Evolutionary conservation across 2,797 vertebrate species (phyloP), one percentile per base, ranked within the genome.

Genomic region (Platyrinchus mystaceus): DNA sequence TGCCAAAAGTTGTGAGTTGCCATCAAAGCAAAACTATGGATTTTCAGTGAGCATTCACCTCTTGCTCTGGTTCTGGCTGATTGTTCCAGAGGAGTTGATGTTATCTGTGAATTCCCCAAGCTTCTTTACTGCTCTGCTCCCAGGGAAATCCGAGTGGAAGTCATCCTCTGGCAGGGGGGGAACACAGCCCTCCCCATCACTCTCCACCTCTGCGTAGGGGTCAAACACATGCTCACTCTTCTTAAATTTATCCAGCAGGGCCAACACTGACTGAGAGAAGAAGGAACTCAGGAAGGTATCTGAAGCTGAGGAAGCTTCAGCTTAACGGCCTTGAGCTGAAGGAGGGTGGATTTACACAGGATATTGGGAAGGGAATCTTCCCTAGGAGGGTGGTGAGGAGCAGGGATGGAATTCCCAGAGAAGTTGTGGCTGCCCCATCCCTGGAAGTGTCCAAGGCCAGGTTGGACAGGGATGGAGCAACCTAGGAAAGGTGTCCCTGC

Each of bases 171-270:
- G 84, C 41, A 98, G 97, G 5, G 84, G 90, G 5, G 84, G 85
- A 10, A 12, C 74, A 28, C 87, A 87, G 30, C 97, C 98, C 3
- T 97, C 98, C 3, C 91, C 91, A 7, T 99, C 98, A 0, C 91
- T 97, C 39, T 98, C 98, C 0, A 90, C 90, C 50, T 99, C 98
- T 0, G 98, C 98, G 0, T 98, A 97, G 68, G 99, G 95, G 15
- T 99, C 98, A 22, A 99, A 99, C 5, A 96, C 98, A 27, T 99
- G 98, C 20, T 99, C 98, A 0, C 98, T 99, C 94, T 98, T 98
- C 96, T 98, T 98, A 95, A 99, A 98, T 95, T 98, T 99, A 70
- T 99, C 99, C 93, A 99, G 78, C 64, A 99, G 96, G 84, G 98
- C 98, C 13, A 98, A 98, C 87, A 98, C 98, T 12, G 98, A 98